Evolutionary conservation across 2,888 invertebrate species (phyloP), one percentile per base, ranked within the genome.

Genomic region (Campoletis raptor): DNA sequence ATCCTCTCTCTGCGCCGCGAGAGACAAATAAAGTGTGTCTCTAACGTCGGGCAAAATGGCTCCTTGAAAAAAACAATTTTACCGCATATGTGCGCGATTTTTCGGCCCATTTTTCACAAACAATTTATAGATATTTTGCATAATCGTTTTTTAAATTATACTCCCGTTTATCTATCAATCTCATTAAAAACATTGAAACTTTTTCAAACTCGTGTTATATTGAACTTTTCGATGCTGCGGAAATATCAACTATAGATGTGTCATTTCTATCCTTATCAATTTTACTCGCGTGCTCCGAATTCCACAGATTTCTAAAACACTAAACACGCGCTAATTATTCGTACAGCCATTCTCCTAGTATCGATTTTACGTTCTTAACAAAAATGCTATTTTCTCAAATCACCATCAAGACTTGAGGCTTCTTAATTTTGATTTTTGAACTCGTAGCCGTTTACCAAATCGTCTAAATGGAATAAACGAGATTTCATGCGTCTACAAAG

Each of bases 1-100:
- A 57, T 52, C 36, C 67, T 37, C 30, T 73, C 45, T 45, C 52
- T 52, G 21, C 76, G 61, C 78, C 52, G n/a, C 21, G 52, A 24
- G 78, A 54, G 67, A 78, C 64, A 79, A 79, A 79, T 67, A 79
- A 70, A 69, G 42, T 57, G 84, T 89, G 89, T 89, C 89, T 89
- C 88, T 88, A 85, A 89, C 89, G 89, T 91, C 89, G 88, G 89
- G 89, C 92, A 93, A 93, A 93, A 93, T 93, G 93, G 93, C 93
- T 91, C 90, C 92, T 90, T 90, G 83, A 91, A 91, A 90, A 92
- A 92, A 40, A 78, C 91, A 92, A 91, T 91, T 91, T 89, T 89
- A 64, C 88, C 88, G 87, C 90, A 90, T 90, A 90, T 89, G 90
- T 89, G 89, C 86, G 85, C 52, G 52, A 67, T 69, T 69, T 67